Percentiles rank a stretch among this genome's conserved stretches.
Conservation (phyloP, 2,113 vertebrate genomes). For the Rhizomys pruinosus region DNA sequence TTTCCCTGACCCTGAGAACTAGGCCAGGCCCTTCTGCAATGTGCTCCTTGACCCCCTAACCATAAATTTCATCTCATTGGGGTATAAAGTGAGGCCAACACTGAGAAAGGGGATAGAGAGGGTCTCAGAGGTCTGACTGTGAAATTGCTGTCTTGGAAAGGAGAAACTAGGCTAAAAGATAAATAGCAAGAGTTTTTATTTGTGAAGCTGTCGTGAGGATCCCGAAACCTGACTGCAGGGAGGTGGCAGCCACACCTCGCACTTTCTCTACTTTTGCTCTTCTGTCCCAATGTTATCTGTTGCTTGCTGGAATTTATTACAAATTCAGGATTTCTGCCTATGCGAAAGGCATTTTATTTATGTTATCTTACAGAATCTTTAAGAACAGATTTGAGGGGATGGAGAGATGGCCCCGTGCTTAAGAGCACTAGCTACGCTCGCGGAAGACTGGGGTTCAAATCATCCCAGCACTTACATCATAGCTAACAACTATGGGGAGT, state of each 20-base stretch:
- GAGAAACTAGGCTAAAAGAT: background rate
- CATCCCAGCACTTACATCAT: no score
- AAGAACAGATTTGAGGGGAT: background rate
- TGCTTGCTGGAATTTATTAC: background rate
- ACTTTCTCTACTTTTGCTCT: background rate
- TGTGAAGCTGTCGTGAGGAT: background rate
- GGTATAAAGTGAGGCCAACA: background rate
- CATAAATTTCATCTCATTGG: background rate
- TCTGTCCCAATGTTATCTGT: background rate
- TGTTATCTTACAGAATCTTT: background rate
- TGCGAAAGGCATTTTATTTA: background rate
- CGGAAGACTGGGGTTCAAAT: no score
- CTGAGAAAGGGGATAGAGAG: background rate
- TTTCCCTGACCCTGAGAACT: background rate
- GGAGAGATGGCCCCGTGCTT: no score
- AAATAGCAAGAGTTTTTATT: background rate
- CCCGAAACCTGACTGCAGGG: background rate
- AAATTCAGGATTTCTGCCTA: background rate
- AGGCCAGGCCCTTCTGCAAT: background rate
- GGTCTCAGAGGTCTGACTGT: background rate
- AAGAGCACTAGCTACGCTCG: no score
- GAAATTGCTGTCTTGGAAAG: conserved; percentile 13
- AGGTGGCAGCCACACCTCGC: background rate
- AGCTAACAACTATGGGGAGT: no score
- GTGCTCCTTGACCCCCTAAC: background rate